Percentiles rank a stretch among this genome's conserved stretches.
These are phyloP conservation scores for Clarias batrachus DNA, from an alignment of 2,113 vertebrate species.

Conservation along the genomic window DNA sequence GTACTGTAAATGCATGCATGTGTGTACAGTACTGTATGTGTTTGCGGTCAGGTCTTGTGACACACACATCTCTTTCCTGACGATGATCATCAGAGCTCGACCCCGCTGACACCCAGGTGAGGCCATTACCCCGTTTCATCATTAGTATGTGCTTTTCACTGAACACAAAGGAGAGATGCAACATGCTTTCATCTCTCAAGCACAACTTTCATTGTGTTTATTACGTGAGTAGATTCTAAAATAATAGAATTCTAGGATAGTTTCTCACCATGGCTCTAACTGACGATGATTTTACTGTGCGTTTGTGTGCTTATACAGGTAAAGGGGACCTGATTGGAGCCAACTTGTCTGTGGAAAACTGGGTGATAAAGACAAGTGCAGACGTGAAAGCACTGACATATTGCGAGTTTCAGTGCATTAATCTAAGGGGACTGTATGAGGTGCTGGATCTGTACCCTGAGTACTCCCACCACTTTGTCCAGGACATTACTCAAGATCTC, in stretches of 20 bases:
- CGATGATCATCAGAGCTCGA: slow-evolving; percentile 53
- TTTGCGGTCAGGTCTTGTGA: slow-evolving; percentile 22
- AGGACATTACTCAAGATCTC: slow-evolving; percentile 52
- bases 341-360: slow-evolving; percentile 49
- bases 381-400: slow-evolving; percentile 54
- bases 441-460: slow-evolving; percentile 55
- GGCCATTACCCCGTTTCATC: neutral
- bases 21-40: neutral
- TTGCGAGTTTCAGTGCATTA: slow-evolving; percentile 55
- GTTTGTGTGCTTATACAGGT: slow-evolving; percentile 37
- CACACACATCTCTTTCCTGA: slow-evolving; percentile 48
- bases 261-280: neutral
- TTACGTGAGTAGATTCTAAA: neutral
- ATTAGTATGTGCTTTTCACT: neutral
- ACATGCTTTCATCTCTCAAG: neutral
- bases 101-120: slow-evolving; percentile 55
- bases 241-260: neutral
- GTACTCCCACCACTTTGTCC: slow-evolving; percentile 53
- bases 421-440: slow-evolving; percentile 52
- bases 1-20: slow-evolving; percentile 30
- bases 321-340: slow-evolving; percentile 55
- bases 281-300: slow-evolving; percentile 11
- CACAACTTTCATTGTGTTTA: neutral
- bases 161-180: neutral
- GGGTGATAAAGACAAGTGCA: slow-evolving; percentile 52